These are phyloP conservation scores for Euzophera pinguis DNA, from an alignment of 2,888 invertebrate genomes.

Conservation along the genomic window DNA sequence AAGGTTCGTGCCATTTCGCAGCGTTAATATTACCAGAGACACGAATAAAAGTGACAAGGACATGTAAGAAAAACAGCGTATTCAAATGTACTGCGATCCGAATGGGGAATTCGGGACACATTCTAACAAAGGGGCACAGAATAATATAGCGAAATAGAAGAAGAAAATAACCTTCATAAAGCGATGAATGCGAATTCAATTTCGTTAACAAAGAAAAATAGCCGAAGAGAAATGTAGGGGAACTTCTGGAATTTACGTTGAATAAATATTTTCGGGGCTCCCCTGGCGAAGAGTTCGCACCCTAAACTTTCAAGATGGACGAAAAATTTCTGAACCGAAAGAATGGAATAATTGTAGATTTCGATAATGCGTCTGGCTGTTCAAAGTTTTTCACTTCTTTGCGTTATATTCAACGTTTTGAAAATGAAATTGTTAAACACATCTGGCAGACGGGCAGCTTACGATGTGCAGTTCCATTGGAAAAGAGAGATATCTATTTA, in stretches of 20 bases:
- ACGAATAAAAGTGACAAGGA: background rate
- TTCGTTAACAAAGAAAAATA: conserved; percentile 63
- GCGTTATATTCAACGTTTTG: background rate
- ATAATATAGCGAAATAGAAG: conserved; percentile 43
- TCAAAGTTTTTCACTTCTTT: background rate
- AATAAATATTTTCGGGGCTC: conserved; percentile 38
- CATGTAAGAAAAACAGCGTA: conserved; percentile 1
- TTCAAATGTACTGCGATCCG: conserved; percentile 11
- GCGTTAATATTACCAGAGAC: conserved; percentile 3
- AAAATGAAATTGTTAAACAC: background rate
- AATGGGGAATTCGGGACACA: conserved; percentile 15
- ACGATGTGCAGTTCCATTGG: too few species aligned
- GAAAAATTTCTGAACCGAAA: conserved; percentile 19
- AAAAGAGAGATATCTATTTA: too few species aligned
- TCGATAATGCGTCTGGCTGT: conserved; percentile 11
- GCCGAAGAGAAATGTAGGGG: conserved; percentile 32
- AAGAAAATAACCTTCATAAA: conserved; percentile 50
- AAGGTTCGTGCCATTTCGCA: too few species aligned
- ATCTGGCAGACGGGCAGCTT: too few species aligned
- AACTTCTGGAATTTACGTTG: conserved; percentile 28
- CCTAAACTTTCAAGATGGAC: conserved; percentile 17
- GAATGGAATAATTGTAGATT: conserved; percentile 16
- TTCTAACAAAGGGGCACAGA: conserved; percentile 19
- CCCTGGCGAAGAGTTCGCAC: conserved; percentile 15
- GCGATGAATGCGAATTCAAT: conserved; percentile 63